Evolutionary conservation across 35 echinoderm and acorn worm species (phyloP).

Genomic region (Heliocidaris tuberculata): DNA sequence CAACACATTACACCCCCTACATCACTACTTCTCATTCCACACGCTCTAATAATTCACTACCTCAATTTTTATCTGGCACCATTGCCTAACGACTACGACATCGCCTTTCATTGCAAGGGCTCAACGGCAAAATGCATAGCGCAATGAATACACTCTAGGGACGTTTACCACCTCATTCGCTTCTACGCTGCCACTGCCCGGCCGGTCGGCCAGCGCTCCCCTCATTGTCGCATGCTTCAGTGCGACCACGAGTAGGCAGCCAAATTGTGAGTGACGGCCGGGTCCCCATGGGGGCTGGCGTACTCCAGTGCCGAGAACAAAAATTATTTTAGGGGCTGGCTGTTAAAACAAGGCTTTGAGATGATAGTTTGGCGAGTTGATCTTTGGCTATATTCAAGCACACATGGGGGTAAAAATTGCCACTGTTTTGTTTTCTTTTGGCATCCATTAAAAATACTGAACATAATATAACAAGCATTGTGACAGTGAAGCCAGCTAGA

Average conservation of each 20-base stretch:
- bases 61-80: neutral
- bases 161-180: neutral
- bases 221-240: neutral
- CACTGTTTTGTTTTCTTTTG: neutral
- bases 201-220: neutral
- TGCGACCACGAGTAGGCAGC: neutral
- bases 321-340: slow-evolving; percentile 4
- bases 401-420: neutral
- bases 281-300: neutral
- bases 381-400: neutral
- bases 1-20: neutral
- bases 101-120: neutral
- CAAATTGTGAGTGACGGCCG: neutral
- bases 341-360: neutral
- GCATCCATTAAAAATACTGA: neutral
- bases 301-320: neutral
- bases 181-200: neutral
- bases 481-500: no score
- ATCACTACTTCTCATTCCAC: neutral
- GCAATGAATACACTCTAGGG: neutral
- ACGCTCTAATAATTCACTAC: slow-evolving; percentile 4
- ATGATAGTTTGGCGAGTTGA: neutral
- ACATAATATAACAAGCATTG: neutral
- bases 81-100: neutral
- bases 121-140: neutral